Percentiles rank a stretch among this genome's conserved stretches.
These are phyloP conservation scores for Dendrocincla fuliginosa DNA, from an alignment of 2,797 vertebrate species.

Conservation along the genomic window DNA sequence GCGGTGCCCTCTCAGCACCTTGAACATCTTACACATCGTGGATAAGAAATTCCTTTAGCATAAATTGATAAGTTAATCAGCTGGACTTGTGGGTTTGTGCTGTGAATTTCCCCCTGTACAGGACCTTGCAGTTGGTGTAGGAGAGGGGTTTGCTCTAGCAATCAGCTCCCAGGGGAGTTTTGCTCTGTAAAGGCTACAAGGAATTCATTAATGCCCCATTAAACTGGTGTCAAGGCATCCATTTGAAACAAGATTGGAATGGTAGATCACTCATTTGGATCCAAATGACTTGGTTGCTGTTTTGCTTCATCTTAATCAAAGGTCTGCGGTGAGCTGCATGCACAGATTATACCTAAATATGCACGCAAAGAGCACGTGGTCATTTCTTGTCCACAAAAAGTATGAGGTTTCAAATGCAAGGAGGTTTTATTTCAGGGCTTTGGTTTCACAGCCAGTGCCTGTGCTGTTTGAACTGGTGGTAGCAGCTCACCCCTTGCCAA, in stretches of 20 bases:
- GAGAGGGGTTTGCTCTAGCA: not conserved
- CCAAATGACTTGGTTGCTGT: not conserved
- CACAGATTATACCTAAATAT: not conserved
- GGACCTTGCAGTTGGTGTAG: not conserved
- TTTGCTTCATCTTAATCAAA: conserved; percentile 8
- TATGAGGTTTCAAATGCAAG: not conserved
- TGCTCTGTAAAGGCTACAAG: not conserved
- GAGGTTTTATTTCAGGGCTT: not conserved
- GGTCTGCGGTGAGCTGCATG: not conserved
- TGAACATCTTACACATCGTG: not conserved
- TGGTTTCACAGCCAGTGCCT: not conserved
- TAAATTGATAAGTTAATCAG: not conserved
- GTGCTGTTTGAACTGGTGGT: not conserved
- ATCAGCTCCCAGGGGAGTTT: not conserved
- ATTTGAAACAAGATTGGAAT: not conserved
- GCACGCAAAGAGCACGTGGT: not conserved
- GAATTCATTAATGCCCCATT: not conserved
- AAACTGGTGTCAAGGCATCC: not conserved
- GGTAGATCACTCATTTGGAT: not conserved
- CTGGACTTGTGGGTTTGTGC: not conserved
- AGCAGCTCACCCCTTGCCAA: not conserved
- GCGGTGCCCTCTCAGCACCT: not conserved
- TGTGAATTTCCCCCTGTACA: not conserved
- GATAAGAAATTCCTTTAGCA: not conserved
- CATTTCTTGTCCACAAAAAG: not conserved